Conservation (phyloP, 2,888 invertebrate species). For the Trissolcus brochymenae region DNA sequence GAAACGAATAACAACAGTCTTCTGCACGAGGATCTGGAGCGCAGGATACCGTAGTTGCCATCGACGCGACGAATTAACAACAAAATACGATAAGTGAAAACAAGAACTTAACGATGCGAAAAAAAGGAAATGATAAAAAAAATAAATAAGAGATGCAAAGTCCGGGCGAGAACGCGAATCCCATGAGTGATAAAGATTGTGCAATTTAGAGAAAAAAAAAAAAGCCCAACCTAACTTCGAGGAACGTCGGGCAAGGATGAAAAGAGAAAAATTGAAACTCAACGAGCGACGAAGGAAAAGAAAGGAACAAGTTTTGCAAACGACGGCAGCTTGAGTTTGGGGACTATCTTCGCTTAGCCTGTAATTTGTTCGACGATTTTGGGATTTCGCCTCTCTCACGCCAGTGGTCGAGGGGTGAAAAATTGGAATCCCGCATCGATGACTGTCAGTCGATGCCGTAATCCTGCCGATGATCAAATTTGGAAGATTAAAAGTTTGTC, state of each 20-base stretch:
- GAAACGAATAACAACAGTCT: constrained; percentile 79
- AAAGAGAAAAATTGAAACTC: too few relatives aligned
- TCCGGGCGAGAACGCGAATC: constrained; percentile 30
- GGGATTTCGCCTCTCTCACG: not conserved
- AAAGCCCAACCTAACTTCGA: too few relatives aligned
- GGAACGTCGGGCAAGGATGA: too few relatives aligned
- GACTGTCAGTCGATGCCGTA: not conserved
- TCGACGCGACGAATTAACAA: constrained; percentile 19
- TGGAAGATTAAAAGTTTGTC: not conserved
- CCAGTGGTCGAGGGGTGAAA: too few relatives aligned
- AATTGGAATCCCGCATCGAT: too few relatives aligned
- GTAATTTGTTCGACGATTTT: not conserved
- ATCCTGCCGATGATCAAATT: constrained; percentile 39
- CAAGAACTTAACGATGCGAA: constrained; percentile 35
- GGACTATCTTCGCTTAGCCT: too few relatives aligned
- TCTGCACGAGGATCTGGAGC: constrained; percentile 79
- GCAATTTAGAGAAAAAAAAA: constrained; percentile 8
- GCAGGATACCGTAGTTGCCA: constrained; percentile 58
- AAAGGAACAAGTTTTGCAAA: too few relatives aligned
- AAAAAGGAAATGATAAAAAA: constrained; percentile 16
- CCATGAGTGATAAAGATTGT: constrained; percentile 27
- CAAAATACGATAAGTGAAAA: constrained; percentile 15
- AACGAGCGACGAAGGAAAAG: too few relatives aligned
- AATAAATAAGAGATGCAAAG: constrained; percentile 3
- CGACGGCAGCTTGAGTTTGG: too few relatives aligned